phyloP scores from a whole-genome alignment of 2,888 invertebrate genomes.

The Dexiosoma caninum region DNA sequence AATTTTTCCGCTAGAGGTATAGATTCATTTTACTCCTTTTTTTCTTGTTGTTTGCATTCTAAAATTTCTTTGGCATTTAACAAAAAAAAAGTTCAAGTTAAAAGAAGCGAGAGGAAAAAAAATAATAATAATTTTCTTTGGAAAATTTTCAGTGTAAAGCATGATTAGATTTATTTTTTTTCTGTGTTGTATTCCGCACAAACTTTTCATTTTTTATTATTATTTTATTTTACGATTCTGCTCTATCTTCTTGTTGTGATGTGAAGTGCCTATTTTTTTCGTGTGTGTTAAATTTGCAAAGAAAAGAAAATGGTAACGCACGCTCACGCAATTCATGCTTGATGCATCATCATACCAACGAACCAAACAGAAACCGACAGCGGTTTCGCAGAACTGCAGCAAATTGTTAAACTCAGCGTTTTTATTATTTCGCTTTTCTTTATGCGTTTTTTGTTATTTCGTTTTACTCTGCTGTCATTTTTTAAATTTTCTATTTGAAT shows the following conservation, averaged over 20 bases:
- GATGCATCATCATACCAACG: slow-evolving; percentile 15
- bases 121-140: slow-evolving; percentile 34
- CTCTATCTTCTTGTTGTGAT: slow-evolving; percentile 23
- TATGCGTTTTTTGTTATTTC: no score
- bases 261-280: slow-evolving; percentile 11
- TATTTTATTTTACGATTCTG: not conserved
- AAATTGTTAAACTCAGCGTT: slow-evolving; percentile 37
- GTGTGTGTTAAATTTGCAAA: slow-evolving; percentile 6
- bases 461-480: not conserved
- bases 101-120: not conserved
- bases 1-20: slow-evolving; percentile 74
- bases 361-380: not conserved
- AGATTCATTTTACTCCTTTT: not conserved
- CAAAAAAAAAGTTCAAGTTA: not conserved
- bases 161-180: slow-evolving; percentile 39
- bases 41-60: not conserved
- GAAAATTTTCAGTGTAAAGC: slow-evolving; percentile 26
- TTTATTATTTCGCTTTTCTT: not conserved
- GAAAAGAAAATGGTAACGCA: slow-evolving; percentile 70
- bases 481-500: no score
- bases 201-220: not conserved
- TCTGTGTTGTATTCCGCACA: not conserved
- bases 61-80: not conserved
- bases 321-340: slow-evolving; percentile 77
- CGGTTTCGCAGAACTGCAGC: slow-evolving; percentile 22